These are phyloP conservation scores for Laupala kohalensis DNA, from an alignment of 1,140 invertebrate genomes.

Conservation along the genomic window DNA sequence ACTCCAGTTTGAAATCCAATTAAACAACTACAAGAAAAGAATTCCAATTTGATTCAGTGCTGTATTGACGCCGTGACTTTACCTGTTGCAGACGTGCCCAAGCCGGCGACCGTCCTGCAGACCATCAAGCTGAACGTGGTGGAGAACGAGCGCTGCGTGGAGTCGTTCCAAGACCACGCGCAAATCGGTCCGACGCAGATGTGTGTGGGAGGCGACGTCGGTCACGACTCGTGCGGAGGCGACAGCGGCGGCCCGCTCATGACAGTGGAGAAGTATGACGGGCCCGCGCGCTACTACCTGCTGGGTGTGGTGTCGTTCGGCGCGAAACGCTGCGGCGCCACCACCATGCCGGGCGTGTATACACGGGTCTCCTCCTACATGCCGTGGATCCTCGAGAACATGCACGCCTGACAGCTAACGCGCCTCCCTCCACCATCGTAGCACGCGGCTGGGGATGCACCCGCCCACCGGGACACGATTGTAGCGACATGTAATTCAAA, in stretches of 20 bases:
- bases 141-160: conserved; percentile 25
- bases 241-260: conserved; percentile 56
- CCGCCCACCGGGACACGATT: too few species aligned
- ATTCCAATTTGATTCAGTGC: background rate
- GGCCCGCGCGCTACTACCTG: conserved; percentile 33
- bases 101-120: conserved; percentile 19
- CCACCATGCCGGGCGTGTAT: conserved; percentile 37
- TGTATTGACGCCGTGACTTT: background rate
- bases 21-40: background rate
- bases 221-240: conserved; percentile 26
- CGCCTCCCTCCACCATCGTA: too few species aligned
- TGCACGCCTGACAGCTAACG: conserved; percentile 28
- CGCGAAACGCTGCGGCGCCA: conserved; percentile 36
- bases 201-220: conserved; percentile 37
- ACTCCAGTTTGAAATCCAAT: too few species aligned
- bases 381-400: conserved; percentile 36
- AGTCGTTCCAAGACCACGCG: conserved; percentile 29
- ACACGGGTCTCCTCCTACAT: conserved; percentile 35
- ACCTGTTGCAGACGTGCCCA: conserved; percentile 3
- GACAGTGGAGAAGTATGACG: conserved; percentile 30
- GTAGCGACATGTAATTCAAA: too few species aligned
- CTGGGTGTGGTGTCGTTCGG: conserved; percentile 57
- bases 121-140: conserved; percentile 32
- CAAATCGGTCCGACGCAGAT: conserved; percentile 32
- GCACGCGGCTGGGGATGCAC: too few species aligned